Percentiles rank a stretch among this genome's conserved stretches.
Conservation (phyloP, 2,797 vertebrate genomes). For the Gambusia yucatana region DNA sequence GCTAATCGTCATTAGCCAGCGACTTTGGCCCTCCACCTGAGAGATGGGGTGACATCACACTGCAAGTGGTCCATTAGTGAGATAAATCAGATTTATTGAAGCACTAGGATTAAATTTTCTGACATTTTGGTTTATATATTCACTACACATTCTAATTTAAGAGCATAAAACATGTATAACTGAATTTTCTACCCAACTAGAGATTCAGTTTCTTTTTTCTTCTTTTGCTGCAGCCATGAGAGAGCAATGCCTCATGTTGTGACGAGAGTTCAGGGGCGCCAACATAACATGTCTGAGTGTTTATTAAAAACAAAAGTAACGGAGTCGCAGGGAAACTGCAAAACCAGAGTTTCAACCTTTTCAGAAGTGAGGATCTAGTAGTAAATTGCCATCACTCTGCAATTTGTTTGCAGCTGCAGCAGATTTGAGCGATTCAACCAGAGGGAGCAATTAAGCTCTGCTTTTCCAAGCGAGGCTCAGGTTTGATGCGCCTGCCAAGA, state of each 20-base stretch:
- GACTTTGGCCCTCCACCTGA: no score
- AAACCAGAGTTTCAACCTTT: background rate
- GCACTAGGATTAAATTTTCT: background rate
- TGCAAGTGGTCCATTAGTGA: no score
- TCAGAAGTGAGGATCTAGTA: no score
- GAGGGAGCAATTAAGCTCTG: constrained; percentile 4
- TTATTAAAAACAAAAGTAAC: background rate
- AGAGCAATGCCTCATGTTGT: background rate
- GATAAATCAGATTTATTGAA: background rate
- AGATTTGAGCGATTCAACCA: constrained; percentile 6
- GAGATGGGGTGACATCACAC: no score
- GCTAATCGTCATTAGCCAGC: no score
- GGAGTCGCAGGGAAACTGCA: background rate
- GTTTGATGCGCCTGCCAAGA: background rate
- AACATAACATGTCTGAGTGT: background rate
- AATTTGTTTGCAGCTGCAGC: background rate
- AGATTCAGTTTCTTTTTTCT: background rate
- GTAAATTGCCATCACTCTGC: background rate
- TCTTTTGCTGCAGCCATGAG: background rate
- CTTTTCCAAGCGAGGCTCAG: background rate
- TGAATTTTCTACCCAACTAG: background rate
- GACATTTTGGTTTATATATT: background rate
- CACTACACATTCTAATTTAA: background rate
- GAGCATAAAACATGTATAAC: background rate
- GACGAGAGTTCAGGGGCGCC: background rate